Evolutionary conservation across 2,888 invertebrate species (phyloP).

Genomic region (Heliconius hortense): DNA sequence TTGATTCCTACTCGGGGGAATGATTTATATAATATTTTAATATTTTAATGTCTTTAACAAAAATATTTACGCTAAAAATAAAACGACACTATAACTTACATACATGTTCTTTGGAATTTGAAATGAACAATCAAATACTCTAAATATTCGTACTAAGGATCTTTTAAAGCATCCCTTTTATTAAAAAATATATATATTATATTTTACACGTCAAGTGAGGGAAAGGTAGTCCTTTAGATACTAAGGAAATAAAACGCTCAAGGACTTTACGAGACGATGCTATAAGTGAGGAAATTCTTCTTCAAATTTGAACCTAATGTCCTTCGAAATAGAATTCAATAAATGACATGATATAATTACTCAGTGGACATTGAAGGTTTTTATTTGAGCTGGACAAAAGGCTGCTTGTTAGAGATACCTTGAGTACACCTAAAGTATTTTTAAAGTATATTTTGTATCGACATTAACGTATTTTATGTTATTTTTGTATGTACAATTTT

Average conservation of each 20-base stretch:
- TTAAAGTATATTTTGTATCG: slow-evolving; percentile 2
- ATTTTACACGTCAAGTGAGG: slow-evolving; percentile 15
- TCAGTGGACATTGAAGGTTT: slow-evolving; percentile 30
- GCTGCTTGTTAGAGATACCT: slow-evolving; percentile 29
- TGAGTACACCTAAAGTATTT: slow-evolving; percentile 17
- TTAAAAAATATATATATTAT: not conserved
- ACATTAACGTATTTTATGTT: not conserved
- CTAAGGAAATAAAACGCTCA: slow-evolving; percentile 13
- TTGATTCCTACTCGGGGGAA: too few species aligned
- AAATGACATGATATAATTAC: slow-evolving; percentile 27
- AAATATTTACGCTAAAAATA: not conserved
- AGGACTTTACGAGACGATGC: slow-evolving; percentile 13
- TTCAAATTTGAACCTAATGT: not conserved
- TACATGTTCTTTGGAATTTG: not conserved
- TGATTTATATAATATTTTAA: too few species aligned
- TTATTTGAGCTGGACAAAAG: slow-evolving; percentile 34
- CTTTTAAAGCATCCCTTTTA: not conserved
- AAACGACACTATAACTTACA: not conserved
- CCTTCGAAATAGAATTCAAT: not conserved
- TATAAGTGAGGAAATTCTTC: not conserved
- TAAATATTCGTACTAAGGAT: not conserved
- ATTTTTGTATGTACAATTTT: not conserved
- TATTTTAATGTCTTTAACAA: too few species aligned
- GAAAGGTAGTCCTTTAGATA: slow-evolving; percentile 18
- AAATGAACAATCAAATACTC: not conserved